These are phyloP conservation scores for Bombus terrestris DNA, from an alignment of 1,140 invertebrate genomes.

Conservation along the genomic window DNA sequence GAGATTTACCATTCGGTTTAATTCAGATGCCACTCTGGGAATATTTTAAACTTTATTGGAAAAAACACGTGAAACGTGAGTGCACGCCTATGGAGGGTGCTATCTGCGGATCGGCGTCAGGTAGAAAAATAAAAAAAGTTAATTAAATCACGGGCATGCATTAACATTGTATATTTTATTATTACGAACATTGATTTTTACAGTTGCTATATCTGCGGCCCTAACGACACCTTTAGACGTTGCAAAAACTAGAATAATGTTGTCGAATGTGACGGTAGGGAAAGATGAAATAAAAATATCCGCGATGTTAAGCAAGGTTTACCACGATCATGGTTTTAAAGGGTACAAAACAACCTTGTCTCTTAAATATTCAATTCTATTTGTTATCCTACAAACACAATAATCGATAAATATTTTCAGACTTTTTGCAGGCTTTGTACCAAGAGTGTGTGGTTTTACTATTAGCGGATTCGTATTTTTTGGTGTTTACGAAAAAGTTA, in stretches of 20 bases:
- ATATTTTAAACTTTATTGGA: slow-evolving; percentile 88
- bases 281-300: slow-evolving; percentile 67
- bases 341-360: slow-evolving; percentile 82
- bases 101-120: slow-evolving; percentile 92
- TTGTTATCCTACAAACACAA: background rate
- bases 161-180: background rate
- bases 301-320: slow-evolving; percentile 84
- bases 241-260: slow-evolving; percentile 97
- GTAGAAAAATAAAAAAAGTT: slow-evolving; percentile 73
- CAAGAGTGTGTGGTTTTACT: slow-evolving; percentile 93
- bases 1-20: slow-evolving; percentile 97
- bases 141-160: too few species aligned
- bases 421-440: slow-evolving; percentile 94
- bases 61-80: slow-evolving; percentile 78
- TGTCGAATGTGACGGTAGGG: slow-evolving; percentile 81
- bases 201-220: slow-evolving; percentile 90
- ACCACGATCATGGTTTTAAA: slow-evolving; percentile 86
- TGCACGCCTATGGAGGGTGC: slow-evolving; percentile 89
- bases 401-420: slow-evolving; percentile 82
- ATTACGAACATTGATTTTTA: slow-evolving; percentile 34
- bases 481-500: slow-evolving; percentile 92
- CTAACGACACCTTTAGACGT: slow-evolving; percentile 97
- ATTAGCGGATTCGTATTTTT: slow-evolving; percentile 97
- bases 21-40: slow-evolving; percentile 99
- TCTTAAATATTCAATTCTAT: background rate